A percentile compares a stretch with the other conserved stretches of the same genome.
Evolutionary conservation across 2,113 vertebrate species (phyloP).

Genomic region (Cynopterus brachyotis): DNA sequence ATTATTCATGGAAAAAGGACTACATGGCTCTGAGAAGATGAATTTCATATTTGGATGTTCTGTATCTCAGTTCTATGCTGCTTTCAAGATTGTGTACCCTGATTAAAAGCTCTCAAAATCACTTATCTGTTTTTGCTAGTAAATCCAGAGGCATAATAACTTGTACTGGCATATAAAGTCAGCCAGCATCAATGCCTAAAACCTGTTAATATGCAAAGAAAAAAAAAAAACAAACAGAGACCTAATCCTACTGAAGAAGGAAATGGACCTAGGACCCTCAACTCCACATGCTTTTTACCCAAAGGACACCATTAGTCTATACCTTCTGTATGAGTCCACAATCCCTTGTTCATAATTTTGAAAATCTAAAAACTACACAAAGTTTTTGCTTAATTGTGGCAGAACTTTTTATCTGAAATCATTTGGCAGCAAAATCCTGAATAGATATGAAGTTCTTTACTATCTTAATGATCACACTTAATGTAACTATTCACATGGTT

Average conservation of each 20-base stretch:
- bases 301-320: not conserved
- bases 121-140: not conserved
- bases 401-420: not conserved
- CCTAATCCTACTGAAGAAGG: slow-evolving; percentile 7
- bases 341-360: not conserved
- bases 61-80: not conserved
- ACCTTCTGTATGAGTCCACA: not conserved
- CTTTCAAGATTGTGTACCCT: not conserved
- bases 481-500: not conserved
- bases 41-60: not conserved
- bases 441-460: not conserved
- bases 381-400: not conserved
- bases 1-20: not conserved
- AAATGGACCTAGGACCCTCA: not conserved
- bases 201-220: slow-evolving; percentile 9
- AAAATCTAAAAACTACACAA: not conserved
- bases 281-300: not conserved
- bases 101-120: slow-evolving; percentile 27
- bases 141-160: slow-evolving; percentile 3
- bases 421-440: not conserved
- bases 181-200: not conserved
- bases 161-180: not conserved
- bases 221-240: not conserved
- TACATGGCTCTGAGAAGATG: not conserved
- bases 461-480: not conserved